A percentile compares a stretch with the other conserved stretches of the same genome.
Conservation (phyloP, 2,888 invertebrate species). For the Drosophila affinis region DNA sequence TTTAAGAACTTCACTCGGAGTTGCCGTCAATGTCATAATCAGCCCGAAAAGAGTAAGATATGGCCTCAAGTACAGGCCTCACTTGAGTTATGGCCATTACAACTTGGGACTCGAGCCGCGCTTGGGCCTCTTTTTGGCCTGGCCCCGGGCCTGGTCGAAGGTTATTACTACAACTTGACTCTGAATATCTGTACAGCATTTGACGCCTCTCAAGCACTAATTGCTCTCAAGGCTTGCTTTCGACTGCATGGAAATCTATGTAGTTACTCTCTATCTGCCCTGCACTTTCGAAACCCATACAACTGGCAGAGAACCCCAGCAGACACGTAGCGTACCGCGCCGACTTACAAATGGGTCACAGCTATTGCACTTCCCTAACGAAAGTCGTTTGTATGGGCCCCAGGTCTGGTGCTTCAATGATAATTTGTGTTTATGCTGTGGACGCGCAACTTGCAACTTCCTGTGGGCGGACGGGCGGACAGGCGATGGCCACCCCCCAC, state of each 20-base stretch:
- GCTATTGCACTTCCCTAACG: conserved; percentile 53
- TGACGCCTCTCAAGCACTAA: conserved; percentile 47
- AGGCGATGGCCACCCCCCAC: conserved; percentile 22
- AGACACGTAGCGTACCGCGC: conserved; percentile 16
- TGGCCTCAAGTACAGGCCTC: conserved; percentile 19
- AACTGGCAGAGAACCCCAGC: conserved; percentile 14
- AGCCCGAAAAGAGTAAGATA: conserved; percentile 41
- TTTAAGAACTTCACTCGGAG: conserved; percentile 54
- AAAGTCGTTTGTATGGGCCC: conserved; percentile 58
- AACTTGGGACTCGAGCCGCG: conserved; percentile 12
- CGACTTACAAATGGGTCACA: conserved; percentile 62
- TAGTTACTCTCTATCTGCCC: conserved; percentile 22
- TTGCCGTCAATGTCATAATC: conserved; percentile 71
- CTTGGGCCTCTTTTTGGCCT: conserved; percentile 7
- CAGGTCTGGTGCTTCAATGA: conserved; percentile 49
- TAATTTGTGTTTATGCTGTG: conserved; percentile 36
- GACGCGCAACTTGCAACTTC: conserved; percentile 49
- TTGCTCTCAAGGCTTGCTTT: conserved; percentile 40
- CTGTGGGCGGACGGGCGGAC: conserved; percentile 45
- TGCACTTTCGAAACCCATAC: conserved; percentile 43
- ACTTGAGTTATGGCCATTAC: conserved; percentile 18
- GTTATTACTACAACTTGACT: conserved; percentile 19
- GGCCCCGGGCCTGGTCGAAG: conserved; percentile 15
- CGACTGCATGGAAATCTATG: conserved; percentile 7
- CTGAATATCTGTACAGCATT: conserved; percentile 18